Base-by-base conservation (phyloP, 2,113 vertebrate species). In the Cynoglossus semilaevis region DNA sequence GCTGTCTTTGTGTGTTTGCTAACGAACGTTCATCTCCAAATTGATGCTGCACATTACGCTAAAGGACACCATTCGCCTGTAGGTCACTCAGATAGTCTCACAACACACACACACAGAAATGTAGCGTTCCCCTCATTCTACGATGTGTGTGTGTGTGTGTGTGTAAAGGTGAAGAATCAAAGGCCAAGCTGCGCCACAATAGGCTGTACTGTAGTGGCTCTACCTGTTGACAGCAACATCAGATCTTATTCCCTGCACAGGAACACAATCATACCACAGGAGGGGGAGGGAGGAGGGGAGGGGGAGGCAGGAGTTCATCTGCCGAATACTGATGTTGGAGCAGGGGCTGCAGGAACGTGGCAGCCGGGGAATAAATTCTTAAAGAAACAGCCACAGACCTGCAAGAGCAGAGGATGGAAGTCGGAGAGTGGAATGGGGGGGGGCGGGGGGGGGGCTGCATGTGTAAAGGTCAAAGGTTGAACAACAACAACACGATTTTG, bases 291-390 rank as follows among this genome's bases (percentile, higher is more conserved):
- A 35, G 52, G 41, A 49, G 53, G 46, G 65, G 6, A 6, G 22
- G 3, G 22, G 3, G 22, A 6, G 22, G 22, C 2, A 7, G 1
- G 22, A 48, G 43, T 37, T 48, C 53, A 51, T 54, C 52, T 12
- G 54, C 35, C 41, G 84, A 86, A 87, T 88, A 83, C 84, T 81
- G 75, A 88, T 84, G 58, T 54, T 37, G 54, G 48, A 60, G 15
- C 45, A 15, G 63, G n/a, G 52, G 19, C 64, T 57, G 0, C 2
- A 67, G 64, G 41, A 77, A 74, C 64, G 56, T 14, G 49, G 67
- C 79, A 51, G 75, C 62, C 40, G 9, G 43, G 69, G 47, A 40
- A 71, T 63, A 63, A 75, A 83, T 84, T 58, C 45, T 61, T 80
- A 83, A 82, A 73, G 53, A 70, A 36, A 29, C 58, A 48, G 68